phyloP scores from a whole-genome alignment of 2,113 vertebrate species.

The Pomatorhinus ruficollis region DNA sequence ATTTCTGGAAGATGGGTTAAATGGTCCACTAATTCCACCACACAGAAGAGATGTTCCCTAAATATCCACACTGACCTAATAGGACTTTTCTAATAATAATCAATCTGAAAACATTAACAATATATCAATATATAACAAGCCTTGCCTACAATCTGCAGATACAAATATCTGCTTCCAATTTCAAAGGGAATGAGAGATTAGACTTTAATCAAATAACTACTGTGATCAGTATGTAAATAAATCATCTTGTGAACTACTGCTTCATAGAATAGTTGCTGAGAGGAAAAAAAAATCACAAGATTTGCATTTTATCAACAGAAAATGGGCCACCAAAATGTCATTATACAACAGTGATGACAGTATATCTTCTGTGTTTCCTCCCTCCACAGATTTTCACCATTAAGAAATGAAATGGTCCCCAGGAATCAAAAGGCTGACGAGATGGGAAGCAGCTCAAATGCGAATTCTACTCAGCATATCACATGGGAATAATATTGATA shows the following conservation, averaged over 20 bases:
- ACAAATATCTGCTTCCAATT: constrained; percentile 3
- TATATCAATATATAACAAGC: neutral
- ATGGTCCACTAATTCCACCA: neutral
- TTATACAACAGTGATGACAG: constrained; percentile 25
- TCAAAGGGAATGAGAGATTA: constrained; percentile 42
- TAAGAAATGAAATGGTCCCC: neutral
- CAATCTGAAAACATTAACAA: constrained; percentile 6
- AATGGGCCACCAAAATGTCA: constrained; percentile 39
- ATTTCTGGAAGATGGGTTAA: neutral
- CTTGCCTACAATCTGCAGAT: neutral
- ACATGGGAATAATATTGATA: constrained; percentile 5
- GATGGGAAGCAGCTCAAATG: neutral
- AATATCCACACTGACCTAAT: neutral
- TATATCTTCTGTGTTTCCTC: neutral
- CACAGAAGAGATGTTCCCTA: neutral
- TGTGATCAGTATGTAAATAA: constrained; percentile 19
- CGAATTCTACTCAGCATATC: neutral
- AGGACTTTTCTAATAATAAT: neutral
- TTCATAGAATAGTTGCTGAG: neutral
- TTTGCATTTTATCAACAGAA: constrained; percentile 17
- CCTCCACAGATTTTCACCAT: neutral
- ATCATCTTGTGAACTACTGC: constrained; percentile 5
- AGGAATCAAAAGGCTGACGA: neutral
- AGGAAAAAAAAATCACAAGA: neutral
- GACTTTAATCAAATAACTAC: constrained; percentile 5